Evolutionary conservation across 2,113 vertebrate species (phyloP).

Genomic region (Sapayoa aenigma): DNA sequence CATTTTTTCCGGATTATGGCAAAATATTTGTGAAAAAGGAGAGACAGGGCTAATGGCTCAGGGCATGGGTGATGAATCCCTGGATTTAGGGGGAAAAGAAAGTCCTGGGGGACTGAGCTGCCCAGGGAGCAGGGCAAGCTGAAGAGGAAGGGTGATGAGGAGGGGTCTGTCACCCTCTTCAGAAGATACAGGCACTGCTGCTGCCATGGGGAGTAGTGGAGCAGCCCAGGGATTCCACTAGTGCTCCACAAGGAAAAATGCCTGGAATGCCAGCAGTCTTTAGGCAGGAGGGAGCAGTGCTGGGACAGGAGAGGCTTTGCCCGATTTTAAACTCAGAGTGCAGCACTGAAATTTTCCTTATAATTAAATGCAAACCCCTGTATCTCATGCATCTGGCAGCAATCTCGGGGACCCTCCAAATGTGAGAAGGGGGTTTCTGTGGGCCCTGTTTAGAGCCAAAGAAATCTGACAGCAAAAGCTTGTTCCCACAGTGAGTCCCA

Average conservation of each 20-base stretch:
- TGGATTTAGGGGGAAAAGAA: not conserved
- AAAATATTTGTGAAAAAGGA: not conserved
- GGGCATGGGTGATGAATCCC: not conserved
- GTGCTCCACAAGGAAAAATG: accelerated
- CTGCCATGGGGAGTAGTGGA: not conserved
- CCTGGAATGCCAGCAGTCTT: accelerated
- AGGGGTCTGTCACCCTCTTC: not conserved
- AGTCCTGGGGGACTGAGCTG: not conserved
- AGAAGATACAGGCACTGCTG: not conserved
- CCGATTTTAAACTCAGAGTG: not conserved
- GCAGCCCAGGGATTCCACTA: not conserved
- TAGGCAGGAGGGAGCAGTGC: not conserved
- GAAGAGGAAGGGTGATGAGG: not conserved
- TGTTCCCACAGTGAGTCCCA: not conserved
- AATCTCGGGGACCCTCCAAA: not conserved
- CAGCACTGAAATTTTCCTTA: not conserved
- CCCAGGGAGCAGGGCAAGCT: not conserved
- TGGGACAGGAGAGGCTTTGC: not conserved
- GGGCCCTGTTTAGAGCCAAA: not conserved
- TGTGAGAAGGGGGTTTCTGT: accelerated
- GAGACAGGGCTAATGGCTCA: not conserved
- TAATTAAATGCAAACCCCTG: not conserved
- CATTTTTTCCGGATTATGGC: not conserved
- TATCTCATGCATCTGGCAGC: not conserved
- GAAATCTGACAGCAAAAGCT: not conserved